Conservation (phyloP, 2,888 invertebrate genomes). For the Drosophila lacicola region DNA sequence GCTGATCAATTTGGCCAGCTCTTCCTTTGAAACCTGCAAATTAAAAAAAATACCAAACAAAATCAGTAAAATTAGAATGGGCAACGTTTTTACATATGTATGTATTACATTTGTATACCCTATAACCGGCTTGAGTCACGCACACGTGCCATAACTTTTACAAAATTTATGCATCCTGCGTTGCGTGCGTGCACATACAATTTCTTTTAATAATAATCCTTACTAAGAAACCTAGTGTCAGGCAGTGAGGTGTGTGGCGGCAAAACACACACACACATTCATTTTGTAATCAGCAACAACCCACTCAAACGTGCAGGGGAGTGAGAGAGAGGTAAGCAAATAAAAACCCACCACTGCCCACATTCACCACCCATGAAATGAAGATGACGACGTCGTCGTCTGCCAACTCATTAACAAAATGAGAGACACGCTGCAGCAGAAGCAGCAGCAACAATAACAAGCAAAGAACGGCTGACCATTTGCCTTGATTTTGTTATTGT, state of each 20-base stretch:
- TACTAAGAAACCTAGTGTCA: conserved; percentile 14
- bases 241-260: conserved; percentile 9
- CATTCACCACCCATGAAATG: conserved; percentile 64
- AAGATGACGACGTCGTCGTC: conserved; percentile 48
- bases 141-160: conserved; percentile 59
- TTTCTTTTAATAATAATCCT: conserved; percentile 44
- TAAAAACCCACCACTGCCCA: conserved; percentile 45
- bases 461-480: conserved; percentile 33
- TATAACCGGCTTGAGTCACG: conserved; percentile 47
- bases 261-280: conserved; percentile 32
- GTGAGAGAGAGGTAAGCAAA: conserved; percentile 33
- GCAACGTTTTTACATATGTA: not conserved
- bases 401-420: conserved; percentile 67
- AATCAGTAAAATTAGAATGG: conserved; percentile 5
- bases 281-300: conserved; percentile 50
- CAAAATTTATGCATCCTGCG: conserved; percentile 43
- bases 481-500: conserved; percentile 30
- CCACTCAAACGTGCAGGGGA: conserved; percentile 27
- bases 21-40: conserved; percentile 94
- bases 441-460: conserved; percentile 15
- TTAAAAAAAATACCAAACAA: not conserved
- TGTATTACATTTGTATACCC: conserved; percentile 7
- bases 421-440: conserved; percentile 26
- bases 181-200: conserved; percentile 28
- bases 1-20: conserved; percentile 94